Evolutionary conservation across 2,888 invertebrate genomes (phyloP).

Genomic region (Pyrocoelia pectoralis): DNA sequence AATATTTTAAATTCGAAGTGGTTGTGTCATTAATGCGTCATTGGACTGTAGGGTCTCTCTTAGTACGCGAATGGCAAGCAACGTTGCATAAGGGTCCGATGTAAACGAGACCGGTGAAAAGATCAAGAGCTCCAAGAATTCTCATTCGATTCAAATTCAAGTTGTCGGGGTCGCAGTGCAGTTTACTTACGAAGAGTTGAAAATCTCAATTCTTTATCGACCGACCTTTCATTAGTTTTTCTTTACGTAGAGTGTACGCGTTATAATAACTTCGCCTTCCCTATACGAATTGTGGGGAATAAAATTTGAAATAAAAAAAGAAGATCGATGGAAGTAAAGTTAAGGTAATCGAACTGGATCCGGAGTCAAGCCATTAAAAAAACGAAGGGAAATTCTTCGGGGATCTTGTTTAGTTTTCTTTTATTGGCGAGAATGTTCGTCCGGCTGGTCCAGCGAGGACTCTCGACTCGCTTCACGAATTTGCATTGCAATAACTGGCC

Average conservation of each 20-base stretch:
- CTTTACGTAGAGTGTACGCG: neutral
- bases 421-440: constrained; percentile 47
- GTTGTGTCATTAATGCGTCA: constrained; percentile 31
- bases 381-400: constrained; percentile 48
- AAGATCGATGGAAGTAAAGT: constrained; percentile 7
- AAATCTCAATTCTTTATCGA: neutral
- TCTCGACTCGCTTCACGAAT: constrained; percentile 51
- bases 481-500: constrained; percentile 58
- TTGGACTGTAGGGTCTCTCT: constrained; percentile 25
- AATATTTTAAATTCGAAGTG: constrained; percentile 27
- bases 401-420: constrained; percentile 48
- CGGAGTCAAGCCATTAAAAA: constrained; percentile 46
- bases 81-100: constrained; percentile 39
- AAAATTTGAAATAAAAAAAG: too few relatives aligned
- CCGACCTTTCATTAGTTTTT: neutral
- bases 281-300: too few relatives aligned
- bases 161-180: constrained; percentile 40
- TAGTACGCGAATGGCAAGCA: constrained; percentile 42
- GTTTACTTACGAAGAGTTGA: constrained; percentile 40
- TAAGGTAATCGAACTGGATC: constrained; percentile 41
- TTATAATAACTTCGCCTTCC: constrained; percentile 10
- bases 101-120: constrained; percentile 51
- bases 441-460: constrained; percentile 41
- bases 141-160: constrained; percentile 50
- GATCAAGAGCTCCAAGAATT: constrained; percentile 51